Percentiles rank a stretch among this genome's conserved stretches.
Conservation (phyloP, 2,797 vertebrate species). For the Nothura maculosa region DNA sequence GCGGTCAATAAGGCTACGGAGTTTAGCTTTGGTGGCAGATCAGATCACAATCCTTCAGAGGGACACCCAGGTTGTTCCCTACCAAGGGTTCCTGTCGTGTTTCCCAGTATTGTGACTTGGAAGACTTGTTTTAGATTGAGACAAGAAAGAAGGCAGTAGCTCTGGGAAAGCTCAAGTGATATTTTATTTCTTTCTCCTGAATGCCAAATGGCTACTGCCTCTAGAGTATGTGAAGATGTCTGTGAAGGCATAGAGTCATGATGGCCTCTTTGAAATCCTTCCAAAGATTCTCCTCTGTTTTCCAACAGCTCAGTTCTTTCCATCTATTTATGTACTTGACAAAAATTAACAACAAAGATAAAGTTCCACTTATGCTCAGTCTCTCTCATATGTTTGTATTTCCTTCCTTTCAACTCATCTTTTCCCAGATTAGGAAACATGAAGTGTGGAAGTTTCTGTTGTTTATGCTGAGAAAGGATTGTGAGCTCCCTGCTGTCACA, state of each 20-base stretch:
- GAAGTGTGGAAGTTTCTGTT: not conserved
- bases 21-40: not conserved
- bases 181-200: not conserved
- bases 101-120: not conserved
- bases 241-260: not conserved
- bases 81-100: fast-evolving
- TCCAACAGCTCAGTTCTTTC: not conserved
- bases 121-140: not conserved
- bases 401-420: not conserved
- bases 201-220: not conserved
- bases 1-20: not conserved
- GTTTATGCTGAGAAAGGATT: not conserved
- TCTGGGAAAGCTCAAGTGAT: not conserved
- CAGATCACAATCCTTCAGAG: not conserved
- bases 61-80: not conserved
- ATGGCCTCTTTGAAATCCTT: not conserved
- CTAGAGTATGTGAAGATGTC: not conserved
- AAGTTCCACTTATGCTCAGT: not conserved
- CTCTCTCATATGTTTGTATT: not conserved
- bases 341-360: not conserved
- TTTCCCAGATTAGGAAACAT: not conserved
- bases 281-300: not conserved
- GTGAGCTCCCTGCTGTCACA: not conserved
- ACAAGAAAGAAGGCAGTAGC: not conserved
- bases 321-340: not conserved